Percentiles rank a stretch among this genome's conserved stretches.
phyloP scores from a whole-genome alignment of 1,140 invertebrate genomes.

The Littorina saxatilis region DNA sequence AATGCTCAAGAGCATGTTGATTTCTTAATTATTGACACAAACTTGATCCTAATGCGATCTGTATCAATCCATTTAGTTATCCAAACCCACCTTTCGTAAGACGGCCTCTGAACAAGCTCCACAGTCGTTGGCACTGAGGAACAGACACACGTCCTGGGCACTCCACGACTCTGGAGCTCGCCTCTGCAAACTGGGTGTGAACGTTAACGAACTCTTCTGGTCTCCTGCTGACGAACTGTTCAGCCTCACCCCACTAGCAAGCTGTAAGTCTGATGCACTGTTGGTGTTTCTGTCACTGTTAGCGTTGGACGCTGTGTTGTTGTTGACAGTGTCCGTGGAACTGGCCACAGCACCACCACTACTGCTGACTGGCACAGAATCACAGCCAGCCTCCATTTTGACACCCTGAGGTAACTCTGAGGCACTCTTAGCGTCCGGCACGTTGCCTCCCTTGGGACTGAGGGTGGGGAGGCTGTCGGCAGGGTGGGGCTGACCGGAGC shows the following conservation, averaged over 20 bases:
- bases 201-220: neutral
- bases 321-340: conserved; percentile 2
- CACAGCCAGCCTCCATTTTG: neutral
- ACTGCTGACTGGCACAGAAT: too few relatives aligned
- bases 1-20: too few relatives aligned
- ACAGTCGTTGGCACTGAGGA: conserved; percentile 92
- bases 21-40: too few relatives aligned
- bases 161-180: conserved; percentile 11
- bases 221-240: conserved; percentile 5
- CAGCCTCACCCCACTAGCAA: neutral
- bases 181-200: conserved; percentile 29
- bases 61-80: too few relatives aligned
- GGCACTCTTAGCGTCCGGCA: neutral
- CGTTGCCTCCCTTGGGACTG: conserved; percentile 19
- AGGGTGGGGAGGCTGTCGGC: conserved; percentile 11
- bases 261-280: neutral
- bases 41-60: too few relatives aligned
- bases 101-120: conserved; percentile 92
- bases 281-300: neutral
- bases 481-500: neutral
- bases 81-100: conserved; percentile 84
- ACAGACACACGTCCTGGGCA: conserved; percentile 24
- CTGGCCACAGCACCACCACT: too few relatives aligned
- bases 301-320: conserved; percentile 26
- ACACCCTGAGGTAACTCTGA: neutral